phyloP scores from a whole-genome alignment of 1,140 invertebrate genomes.

The Teleopsis dalmanni region DNA sequence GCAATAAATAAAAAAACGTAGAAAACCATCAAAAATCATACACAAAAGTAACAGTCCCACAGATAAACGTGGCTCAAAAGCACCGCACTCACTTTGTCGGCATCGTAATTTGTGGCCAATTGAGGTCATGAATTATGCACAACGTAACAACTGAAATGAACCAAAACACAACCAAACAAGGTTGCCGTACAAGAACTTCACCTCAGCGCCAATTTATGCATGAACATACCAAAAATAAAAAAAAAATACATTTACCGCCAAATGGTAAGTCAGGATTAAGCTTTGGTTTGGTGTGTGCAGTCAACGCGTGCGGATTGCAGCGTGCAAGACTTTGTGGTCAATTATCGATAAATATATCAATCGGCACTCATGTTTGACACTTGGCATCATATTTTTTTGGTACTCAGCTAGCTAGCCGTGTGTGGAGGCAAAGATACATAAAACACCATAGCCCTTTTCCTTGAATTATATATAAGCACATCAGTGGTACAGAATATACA shows the following conservation, averaged over 20 bases:
- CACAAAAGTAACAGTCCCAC: too few species aligned
- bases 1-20: too few species aligned
- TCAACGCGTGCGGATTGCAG: neutral
- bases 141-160: neutral
- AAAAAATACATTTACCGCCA: too few species aligned
- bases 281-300: neutral
- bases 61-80: too few species aligned
- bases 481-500: constrained; percentile 1
- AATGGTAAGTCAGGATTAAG: neutral
- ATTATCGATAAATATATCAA: neutral
- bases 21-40: too few species aligned
- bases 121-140: constrained; percentile 9
- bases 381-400: too few species aligned
- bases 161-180: constrained; percentile 1
- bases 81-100: constrained; percentile 11
- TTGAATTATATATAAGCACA: constrained; percentile 4
- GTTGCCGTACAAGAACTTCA: neutral
- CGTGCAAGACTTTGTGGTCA: neutral
- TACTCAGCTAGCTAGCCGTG: neutral
- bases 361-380: neutral
- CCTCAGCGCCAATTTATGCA: neutral
- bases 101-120: constrained; percentile 10
- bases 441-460: neutral
- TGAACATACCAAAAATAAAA: too few species aligned
- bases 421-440: neutral